These are phyloP conservation scores for Camptogramma bilineatum DNA, from an alignment of 2,888 invertebrate species.

Conservation along the genomic window DNA sequence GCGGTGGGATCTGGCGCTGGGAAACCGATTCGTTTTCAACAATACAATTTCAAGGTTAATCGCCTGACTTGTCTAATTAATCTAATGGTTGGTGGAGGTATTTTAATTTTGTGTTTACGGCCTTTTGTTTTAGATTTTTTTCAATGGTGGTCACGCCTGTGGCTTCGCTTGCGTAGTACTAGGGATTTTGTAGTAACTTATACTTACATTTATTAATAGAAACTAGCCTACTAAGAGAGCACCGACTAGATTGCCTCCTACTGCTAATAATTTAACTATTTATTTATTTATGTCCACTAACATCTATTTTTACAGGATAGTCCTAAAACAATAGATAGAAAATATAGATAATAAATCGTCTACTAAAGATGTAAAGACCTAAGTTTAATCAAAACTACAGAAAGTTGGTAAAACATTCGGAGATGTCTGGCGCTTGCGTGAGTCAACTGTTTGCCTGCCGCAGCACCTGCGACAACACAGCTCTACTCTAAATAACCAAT, in stretches of 20 bases:
- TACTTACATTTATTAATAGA: too few species aligned
- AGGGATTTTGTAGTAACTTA: neutral
- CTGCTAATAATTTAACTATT: too few species aligned
- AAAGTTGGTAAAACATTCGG: constrained; percentile 6
- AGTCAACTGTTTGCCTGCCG: constrained; percentile 20
- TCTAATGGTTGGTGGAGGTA: constrained; percentile 1
- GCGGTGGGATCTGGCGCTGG: constrained; percentile 13
- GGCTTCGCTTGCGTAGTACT: neutral
- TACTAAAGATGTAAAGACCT: too few species aligned
- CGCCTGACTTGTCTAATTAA: constrained; percentile 17
- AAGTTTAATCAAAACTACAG: neutral
- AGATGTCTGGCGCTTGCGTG: constrained; percentile 13
- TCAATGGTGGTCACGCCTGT: neutral
- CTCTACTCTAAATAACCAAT: constrained; percentile 9
- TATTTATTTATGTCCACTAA: too few species aligned
- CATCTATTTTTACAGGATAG: too few species aligned
- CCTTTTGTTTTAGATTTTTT: constrained; percentile 2
- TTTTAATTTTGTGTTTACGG: constrained; percentile 10
- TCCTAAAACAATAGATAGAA: too few species aligned
- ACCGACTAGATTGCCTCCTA: too few species aligned
- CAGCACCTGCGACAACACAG: constrained; percentile 24
- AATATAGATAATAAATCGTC: too few species aligned
- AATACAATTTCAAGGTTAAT: constrained; percentile 38
- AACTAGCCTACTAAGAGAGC: too few species aligned
- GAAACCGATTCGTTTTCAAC: constrained; percentile 31